Conservation (phyloP, 1,140 invertebrate genomes). For the Ips nitidus region DNA sequence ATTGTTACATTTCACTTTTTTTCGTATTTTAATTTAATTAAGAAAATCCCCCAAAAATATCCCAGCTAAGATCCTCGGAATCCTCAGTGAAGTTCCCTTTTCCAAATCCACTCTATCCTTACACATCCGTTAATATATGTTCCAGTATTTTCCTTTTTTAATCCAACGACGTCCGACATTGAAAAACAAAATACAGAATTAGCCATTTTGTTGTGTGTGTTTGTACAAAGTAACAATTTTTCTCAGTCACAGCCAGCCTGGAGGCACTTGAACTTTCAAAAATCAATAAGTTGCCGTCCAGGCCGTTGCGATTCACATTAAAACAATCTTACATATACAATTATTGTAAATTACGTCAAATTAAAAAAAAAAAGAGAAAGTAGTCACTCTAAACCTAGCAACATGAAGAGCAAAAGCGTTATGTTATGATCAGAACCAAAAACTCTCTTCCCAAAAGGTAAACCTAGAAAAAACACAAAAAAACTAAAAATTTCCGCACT, state of each 20-base stretch:
- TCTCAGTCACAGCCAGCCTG: neutral
- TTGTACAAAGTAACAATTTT: neutral
- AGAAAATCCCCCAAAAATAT: constrained; percentile 5
- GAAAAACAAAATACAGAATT: constrained; percentile 30
- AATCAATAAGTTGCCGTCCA: neutral
- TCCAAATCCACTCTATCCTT: constrained; percentile 4
- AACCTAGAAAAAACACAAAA: constrained; percentile 22
- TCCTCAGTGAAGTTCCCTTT: constrained; percentile 9
- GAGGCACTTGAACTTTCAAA: neutral
- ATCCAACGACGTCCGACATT: constrained; percentile 31
- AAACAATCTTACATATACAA: neutral
- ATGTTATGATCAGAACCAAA: constrained; percentile 14
- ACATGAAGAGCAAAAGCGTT: neutral
- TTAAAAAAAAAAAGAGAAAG: neutral
- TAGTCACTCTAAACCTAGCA: neutral
- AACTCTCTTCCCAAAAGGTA: constrained; percentile 16
- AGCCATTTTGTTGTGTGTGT: constrained; percentile 4
- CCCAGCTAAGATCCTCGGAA: neutral
- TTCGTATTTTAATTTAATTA: neutral
- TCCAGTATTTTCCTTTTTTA: constrained; percentile 32
- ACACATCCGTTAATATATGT: constrained; percentile 11
- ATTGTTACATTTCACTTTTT: neutral
- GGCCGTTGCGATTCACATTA: neutral
- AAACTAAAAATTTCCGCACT: too few species aligned
- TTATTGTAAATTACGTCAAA: neutral